Evolutionary conservation across 2,888 invertebrate species (phyloP), one percentile per base, ranked within the genome.

Genomic region (Melitaea athalia): DNA sequence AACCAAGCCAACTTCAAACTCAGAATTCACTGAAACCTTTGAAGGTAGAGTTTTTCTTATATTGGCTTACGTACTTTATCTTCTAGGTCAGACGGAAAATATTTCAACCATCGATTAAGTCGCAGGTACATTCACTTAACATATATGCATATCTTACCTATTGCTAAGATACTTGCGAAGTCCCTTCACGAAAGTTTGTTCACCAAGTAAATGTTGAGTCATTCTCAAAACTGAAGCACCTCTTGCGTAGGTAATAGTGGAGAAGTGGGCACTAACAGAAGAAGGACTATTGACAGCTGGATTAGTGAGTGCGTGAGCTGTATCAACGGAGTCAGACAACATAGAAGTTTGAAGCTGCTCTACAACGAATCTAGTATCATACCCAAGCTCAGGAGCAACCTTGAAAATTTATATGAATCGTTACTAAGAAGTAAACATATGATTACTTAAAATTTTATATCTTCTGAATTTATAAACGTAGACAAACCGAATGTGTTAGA

Each of bases 191-290:
- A 94, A 96, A 0, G 93, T 88, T 0, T 78, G 77, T 0, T 84
- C 77, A 15, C 95, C 94, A 42, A 96, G 86, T n/a, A 94, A 85
- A 76, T 95, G 93, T 71, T 94, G 93, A 5, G 96, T 89, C 96
- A 96, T 96, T 74, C 95, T 94, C 24, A 96, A 87, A 4, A 95
- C 84, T 0, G 92, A 73, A 1, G 91, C 94, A 0, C 95, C 95
- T 84, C 95, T 96, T 33, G 94, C 94, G 73, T 96, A 96, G 0
- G 95, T 94, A 71, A 96, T 95, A 14, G 88, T 88, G 59, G 95
- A 95, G 78, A 96, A 96, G 81, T 95, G 94, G 0, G 83, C 88
- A 14, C 87, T 85, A 7, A 96, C 94, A 72, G 95, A 92, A 0
- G 81, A 71, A 0, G 95, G 95, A 8, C 93, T 93, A n/a, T 86